Evolutionary conservation across 2,797 vertebrate genomes (phyloP), one percentile per base, ranked within the genome.

Genomic region (Acanthornis magna): DNA sequence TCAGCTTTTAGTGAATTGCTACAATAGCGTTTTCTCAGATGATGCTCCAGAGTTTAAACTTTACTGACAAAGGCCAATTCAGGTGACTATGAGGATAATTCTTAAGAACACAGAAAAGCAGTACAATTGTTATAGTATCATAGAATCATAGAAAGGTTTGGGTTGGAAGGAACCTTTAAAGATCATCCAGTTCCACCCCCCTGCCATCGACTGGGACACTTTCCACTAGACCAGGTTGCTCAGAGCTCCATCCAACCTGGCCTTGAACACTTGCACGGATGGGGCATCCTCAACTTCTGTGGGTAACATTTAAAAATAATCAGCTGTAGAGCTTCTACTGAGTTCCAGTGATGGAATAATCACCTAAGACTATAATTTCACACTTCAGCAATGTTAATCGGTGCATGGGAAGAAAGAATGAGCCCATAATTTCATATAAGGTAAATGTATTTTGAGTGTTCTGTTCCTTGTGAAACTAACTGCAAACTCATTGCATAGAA

Each of bases 141-240:
- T 48, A 53, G 36, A 82, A 47, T 18, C 22, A 20, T 48, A 13
- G n/a, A 71, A 51, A 53, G 3, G 14, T 45, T 79, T 93, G 16
- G 5, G 29, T 45, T 93, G 20, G 51, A 84, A 73, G 9, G 27
- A 42, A 65, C 20, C 1, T 67, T 78, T 63, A 38, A 91, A 78
- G 11, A 16, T 51, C 25, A 22, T 2, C 25, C 43, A 36, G 13
- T 72, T 51, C 27, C 42, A 54, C 18, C 0, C 0, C 30, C 3
- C 29, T 60, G n/a, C 40, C 53, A 30, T 47, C 7, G 30, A 4
- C 16, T 40, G 50, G 21, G 17, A 34, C 32, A 79, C 10, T 7
- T 61, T 73, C 12, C 61, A 42, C 12, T 70, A 50, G 34, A 73
- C 32, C 9, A n/a, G 6, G 27, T 67, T 81, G 8, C 25, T 84